Percentiles rank a stretch among this genome's conserved stretches.
These are phyloP conservation scores for Botia kubotai DNA, from an alignment of 2,797 vertebrate species.

Conservation along the genomic window DNA sequence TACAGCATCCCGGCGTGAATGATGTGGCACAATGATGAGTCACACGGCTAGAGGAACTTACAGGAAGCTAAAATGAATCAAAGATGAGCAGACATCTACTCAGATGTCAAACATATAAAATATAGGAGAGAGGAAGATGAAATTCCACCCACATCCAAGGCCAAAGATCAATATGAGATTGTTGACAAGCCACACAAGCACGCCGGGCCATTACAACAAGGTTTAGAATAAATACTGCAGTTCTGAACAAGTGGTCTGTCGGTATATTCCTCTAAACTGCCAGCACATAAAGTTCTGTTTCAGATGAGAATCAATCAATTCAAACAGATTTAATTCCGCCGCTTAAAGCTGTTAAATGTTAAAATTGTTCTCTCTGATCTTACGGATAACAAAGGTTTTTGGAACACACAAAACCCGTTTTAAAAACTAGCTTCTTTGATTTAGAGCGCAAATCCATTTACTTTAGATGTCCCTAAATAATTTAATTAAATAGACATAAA, in stretches of 20 bases:
- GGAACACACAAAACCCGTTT: background rate
- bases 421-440: background rate
- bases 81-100: background rate
- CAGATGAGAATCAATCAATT: background rate
- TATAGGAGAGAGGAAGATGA: background rate
- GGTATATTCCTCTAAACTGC: background rate
- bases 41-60: background rate
- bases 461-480: background rate
- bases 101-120: background rate
- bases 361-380: background rate
- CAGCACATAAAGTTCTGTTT: background rate
- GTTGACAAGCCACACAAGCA: background rate
- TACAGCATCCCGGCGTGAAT: background rate
- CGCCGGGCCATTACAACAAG: background rate
- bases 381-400: background rate
- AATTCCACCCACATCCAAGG: background rate
- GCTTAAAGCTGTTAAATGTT: background rate
- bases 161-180: background rate
- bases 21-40: background rate
- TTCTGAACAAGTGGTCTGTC: background rate
- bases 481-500: background rate
- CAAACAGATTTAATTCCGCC: background rate
- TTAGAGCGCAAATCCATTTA: background rate
- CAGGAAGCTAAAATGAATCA: background rate
- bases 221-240: background rate